Evolutionary conservation across 1,140 invertebrate genomes (phyloP).

Genomic region (Bactericera cockerelli): DNA sequence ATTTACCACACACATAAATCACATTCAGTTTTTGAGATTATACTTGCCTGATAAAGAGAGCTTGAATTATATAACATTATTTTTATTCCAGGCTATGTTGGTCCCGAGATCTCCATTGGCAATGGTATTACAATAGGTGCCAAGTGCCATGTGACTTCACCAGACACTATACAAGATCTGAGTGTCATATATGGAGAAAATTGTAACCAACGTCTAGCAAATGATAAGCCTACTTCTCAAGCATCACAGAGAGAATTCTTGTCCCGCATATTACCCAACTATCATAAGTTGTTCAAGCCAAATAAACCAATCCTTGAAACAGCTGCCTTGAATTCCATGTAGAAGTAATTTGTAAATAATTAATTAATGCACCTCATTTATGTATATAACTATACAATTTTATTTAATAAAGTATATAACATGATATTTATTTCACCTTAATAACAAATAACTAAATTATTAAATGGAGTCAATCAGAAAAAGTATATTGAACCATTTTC

Average conservation of each 20-base stretch:
- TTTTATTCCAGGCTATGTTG: constrained; percentile 55
- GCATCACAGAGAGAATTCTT: constrained; percentile 83
- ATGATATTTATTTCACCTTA: no score
- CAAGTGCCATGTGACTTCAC: constrained; percentile 54
- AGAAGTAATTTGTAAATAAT: no score
- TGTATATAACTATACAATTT: no score
- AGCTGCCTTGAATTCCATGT: constrained; percentile 2
- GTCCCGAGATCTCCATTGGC: constrained; percentile 61
- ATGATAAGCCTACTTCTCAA: constrained; percentile 74
- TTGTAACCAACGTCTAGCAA: constrained; percentile 62
- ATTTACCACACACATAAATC: no score
- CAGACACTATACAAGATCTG: constrained; percentile 65
- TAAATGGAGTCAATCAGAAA: no score
- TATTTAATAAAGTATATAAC: no score
- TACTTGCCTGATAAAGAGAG: no score
- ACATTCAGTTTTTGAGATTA: no score
- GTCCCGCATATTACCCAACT: constrained; percentile 81
- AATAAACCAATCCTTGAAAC: not conserved
- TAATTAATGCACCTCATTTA: no score
- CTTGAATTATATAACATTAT: no score
- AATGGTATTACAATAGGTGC: constrained; percentile 89
- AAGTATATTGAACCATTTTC: no score
- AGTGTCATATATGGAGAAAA: constrained; percentile 74
- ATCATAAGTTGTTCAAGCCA: constrained; percentile 48
- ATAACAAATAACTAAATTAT: no score